Evolutionary conservation across 2,888 invertebrate genomes (phyloP).

Genomic region (Hyles lineata): DNA sequence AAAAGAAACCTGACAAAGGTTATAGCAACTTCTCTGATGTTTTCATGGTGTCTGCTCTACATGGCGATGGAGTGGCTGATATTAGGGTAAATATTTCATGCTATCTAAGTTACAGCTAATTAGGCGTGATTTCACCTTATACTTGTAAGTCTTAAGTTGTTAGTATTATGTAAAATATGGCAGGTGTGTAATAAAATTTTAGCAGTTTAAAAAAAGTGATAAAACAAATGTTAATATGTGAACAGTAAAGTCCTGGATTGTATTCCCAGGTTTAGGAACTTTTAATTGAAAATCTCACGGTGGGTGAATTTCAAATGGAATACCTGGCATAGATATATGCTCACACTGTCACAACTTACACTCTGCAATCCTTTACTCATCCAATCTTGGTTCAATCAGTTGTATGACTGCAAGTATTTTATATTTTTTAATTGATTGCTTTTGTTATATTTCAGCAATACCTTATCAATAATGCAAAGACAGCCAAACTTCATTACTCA

Average conservation of each 20-base stretch:
- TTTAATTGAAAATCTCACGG: no score
- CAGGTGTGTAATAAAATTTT: no score
- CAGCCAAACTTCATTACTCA: slow-evolving; percentile 88
- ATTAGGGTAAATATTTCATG: slow-evolving; percentile 82
- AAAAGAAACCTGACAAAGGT: slow-evolving; percentile 56
- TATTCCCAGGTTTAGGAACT: no score
- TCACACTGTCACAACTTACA: no score
- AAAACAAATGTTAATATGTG: no score
- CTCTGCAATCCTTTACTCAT: no score
- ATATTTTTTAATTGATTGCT: neutral
- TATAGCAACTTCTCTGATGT: slow-evolving; percentile 90
- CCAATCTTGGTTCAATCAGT: no score
- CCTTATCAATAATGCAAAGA: slow-evolving; percentile 87
- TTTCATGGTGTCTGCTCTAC: slow-evolving; percentile 95
- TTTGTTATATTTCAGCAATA: slow-evolving; percentile 85
- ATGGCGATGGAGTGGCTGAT: slow-evolving; percentile 89
- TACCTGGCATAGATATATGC: no score
- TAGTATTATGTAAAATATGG: neutral
- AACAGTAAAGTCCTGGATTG: no score
- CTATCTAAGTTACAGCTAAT: neutral
- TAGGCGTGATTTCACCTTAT: slow-evolving; percentile 6
- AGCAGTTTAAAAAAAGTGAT: no score
- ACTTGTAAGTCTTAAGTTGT: neutral
- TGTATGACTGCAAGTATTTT: no score
- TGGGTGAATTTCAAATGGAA: no score